A percentile compares a stretch with the other conserved stretches of the same genome.
These are phyloP conservation scores for Atta cephalotes DNA, from an alignment of 1,140 invertebrate species.

Conservation along the genomic window DNA sequence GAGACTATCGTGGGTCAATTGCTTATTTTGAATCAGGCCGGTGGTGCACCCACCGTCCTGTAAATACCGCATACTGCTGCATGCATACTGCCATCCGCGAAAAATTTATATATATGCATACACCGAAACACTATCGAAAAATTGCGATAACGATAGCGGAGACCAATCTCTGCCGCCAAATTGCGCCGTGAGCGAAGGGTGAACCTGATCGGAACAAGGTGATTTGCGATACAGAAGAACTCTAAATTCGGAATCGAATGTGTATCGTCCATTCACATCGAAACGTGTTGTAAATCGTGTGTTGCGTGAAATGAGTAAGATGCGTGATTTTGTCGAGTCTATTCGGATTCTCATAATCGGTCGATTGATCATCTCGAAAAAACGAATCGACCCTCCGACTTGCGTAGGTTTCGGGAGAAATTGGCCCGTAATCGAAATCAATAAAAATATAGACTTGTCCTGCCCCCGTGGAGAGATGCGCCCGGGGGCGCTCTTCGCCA, in stretches of 20 bases:
- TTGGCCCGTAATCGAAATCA: slow-evolving; percentile 81
- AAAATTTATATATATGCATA: slow-evolving; percentile 62
- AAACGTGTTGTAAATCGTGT: neutral
- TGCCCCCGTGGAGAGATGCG: slow-evolving; percentile 58
- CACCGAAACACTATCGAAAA: slow-evolving; percentile 73
- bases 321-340: neutral
- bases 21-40: slow-evolving; percentile 83
- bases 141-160: slow-evolving; percentile 77
- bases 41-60: slow-evolving; percentile 75
- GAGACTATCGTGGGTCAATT: slow-evolving; percentile 81
- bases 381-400: slow-evolving; percentile 41
- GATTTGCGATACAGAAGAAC: slow-evolving; percentile 61
- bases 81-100: slow-evolving; percentile 52
- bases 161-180: slow-evolving; percentile 76
- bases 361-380: slow-evolving; percentile 55
- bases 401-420: slow-evolving; percentile 38
- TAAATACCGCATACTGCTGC: slow-evolving; percentile 77
- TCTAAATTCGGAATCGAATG: slow-evolving; percentile 26
- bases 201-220: slow-evolving; percentile 70
- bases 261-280: neutral
- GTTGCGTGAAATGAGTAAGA: neutral
- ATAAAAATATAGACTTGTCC: slow-evolving; percentile 82
- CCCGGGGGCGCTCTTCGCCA: slow-evolving; percentile 69
- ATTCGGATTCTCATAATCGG: neutral
- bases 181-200: slow-evolving; percentile 70